A percentile compares a stretch with the other conserved stretches of the same genome.
phyloP scores from a whole-genome alignment of 2,113 vertebrate species.

The Microcebus ravelobensis region DNA sequence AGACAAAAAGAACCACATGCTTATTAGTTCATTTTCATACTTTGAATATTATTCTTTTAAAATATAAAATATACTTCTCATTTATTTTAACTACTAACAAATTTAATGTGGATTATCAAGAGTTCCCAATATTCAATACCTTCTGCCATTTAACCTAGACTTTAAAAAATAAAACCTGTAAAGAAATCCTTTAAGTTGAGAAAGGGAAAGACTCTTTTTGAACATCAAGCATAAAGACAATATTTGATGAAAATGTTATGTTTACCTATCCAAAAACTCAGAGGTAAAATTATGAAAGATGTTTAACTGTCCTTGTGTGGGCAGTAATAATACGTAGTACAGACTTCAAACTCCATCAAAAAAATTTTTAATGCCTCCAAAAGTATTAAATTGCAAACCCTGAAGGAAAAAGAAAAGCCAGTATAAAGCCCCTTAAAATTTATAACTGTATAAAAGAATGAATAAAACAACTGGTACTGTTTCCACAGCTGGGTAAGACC shows the following conservation, averaged over 20 bases:
- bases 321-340: conserved; percentile 23
- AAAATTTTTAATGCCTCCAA: neutral
- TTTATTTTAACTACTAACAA: conserved; percentile 38
- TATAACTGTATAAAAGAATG: neutral
- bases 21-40: neutral
- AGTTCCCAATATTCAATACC: neutral
- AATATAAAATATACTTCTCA: neutral
- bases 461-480: neutral
- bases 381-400: neutral
- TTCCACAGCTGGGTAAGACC: neutral
- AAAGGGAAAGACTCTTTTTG: neutral
- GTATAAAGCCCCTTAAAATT: neutral
- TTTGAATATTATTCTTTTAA: conserved; percentile 28
- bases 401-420: conserved; percentile 42
- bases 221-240: conserved; percentile 48
- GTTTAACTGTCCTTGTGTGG: conserved; percentile 61
- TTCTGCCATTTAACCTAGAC: conserved; percentile 24
- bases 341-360: conserved; percentile 60
- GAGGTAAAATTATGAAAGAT: neutral
- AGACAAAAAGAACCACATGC: neutral
- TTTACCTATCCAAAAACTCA: neutral
- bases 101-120: neutral
- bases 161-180: conserved; percentile 53
- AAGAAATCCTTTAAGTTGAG: conserved; percentile 10
- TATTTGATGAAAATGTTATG: conserved; percentile 47